Conservation (phyloP, 1,140 invertebrate genomes). For the Telenomus remus region DNA sequence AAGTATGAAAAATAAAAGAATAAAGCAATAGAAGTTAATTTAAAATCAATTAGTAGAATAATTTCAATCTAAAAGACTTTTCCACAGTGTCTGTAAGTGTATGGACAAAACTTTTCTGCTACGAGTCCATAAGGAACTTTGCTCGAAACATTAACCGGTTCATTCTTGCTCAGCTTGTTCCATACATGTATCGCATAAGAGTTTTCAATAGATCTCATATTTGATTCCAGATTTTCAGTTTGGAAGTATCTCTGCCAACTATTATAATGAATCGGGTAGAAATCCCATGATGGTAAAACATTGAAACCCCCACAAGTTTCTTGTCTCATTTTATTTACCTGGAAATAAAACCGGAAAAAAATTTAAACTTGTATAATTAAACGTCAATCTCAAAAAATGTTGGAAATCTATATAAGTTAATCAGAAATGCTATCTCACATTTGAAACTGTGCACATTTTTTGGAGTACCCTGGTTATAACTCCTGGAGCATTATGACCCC, state of each 20-base stretch:
- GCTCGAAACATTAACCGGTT: slow-evolving; percentile 70
- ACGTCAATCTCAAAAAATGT: no score
- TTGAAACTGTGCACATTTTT: slow-evolving; percentile 74
- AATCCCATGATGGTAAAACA: slow-evolving; percentile 78
- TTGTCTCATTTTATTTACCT: no score
- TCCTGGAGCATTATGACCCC: slow-evolving; percentile 84
- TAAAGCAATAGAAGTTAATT: not conserved
- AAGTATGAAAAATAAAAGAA: no score
- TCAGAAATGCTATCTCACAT: slow-evolving; percentile 74
- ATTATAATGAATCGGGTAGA: slow-evolving; percentile 81
- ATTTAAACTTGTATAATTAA: no score
- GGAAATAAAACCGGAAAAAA: no score
- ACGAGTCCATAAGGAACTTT: slow-evolving; percentile 76
- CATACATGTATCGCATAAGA: slow-evolving; percentile 81
- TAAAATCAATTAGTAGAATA: no score
- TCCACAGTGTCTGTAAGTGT: slow-evolving; percentile 73
- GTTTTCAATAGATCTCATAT: slow-evolving; percentile 72
- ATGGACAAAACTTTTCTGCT: slow-evolving; percentile 78
- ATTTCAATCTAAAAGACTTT: not conserved
- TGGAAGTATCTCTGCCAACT: slow-evolving; percentile 71
- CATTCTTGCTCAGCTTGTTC: slow-evolving; percentile 78
- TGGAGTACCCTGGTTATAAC: slow-evolving; percentile 81
- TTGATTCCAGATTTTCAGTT: not conserved
- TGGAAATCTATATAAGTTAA: no score
- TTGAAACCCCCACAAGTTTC: slow-evolving; percentile 79